phyloP scores from a whole-genome alignment of 2,797 vertebrate genomes.

The Alauda arvensis region DNA sequence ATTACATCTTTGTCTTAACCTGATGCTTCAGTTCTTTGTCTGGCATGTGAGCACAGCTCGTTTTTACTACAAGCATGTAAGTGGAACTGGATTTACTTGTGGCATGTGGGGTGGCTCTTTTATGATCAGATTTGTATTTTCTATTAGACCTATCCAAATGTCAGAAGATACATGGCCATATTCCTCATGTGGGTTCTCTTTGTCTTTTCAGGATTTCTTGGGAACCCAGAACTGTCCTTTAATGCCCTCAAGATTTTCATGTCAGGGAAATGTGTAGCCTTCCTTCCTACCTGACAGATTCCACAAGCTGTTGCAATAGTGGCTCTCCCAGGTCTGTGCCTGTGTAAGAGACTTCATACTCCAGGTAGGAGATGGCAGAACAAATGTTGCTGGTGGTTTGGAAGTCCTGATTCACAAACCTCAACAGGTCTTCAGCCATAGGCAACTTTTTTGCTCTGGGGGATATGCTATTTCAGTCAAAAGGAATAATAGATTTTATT shows the following conservation, averaged over 20 bases:
- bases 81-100: not conserved
- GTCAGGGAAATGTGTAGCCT: not conserved
- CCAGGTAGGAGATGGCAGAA: not conserved
- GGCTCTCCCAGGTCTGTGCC: not conserved
- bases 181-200: not conserved
- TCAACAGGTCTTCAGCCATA: not conserved
- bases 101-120: not conserved
- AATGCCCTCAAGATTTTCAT: not conserved
- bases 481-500: not conserved
- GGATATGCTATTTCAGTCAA: not conserved
- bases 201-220: not conserved
- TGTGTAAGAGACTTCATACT: not conserved
- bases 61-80: not conserved
- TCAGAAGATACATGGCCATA: not conserved
- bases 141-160: not conserved
- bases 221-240: not conserved
- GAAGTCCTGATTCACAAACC: not conserved
- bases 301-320: constrained; percentile 2
- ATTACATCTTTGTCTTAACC: not conserved
- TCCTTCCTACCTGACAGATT: not conserved
- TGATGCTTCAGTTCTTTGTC: not conserved
- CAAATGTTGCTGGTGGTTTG: not conserved
- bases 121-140: not conserved
- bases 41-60: not conserved
- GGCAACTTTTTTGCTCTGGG: not conserved